Base-by-base conservation (phyloP, 2,797 vertebrate species). In the Megalops cyprinoides region DNA sequence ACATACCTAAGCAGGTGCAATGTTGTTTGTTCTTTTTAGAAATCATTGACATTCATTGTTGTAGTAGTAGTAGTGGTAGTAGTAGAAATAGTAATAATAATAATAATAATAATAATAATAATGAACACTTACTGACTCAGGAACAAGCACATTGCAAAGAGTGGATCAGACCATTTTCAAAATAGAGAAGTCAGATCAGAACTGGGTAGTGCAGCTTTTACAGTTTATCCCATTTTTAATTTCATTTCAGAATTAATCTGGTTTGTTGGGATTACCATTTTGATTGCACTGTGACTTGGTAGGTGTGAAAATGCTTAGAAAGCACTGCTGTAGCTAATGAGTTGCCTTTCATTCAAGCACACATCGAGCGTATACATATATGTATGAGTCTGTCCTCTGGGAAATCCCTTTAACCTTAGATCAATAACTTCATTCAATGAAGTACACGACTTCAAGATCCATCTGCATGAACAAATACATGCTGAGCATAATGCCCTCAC, bases 131-230 rank as follows among this genome's bases (percentile, higher is more conserved):
- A 77, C 58, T 44, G 46, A 60, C 62, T 25, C 62, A 42, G 42
- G 25, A 77, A 58, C 55, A 77, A 37, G 9, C 76, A 37, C 39
- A 37, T 56, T 77, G n/a, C 49, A 56, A 53, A 31, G 28, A 34
- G 31, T 31, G 74, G 51, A 31, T 76, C 25, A 76, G 4, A 23
- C n/a, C n/a, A n/a, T n/a, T n/a, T n/a, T n/a, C n/a, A n/a, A n/a
- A n/a, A n/a, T n/a, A n/a, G n/a, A n/a, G n/a, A n/a, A n/a, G n/a
- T n/a, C n/a, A n/a, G n/a, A n/a, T n/a, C n/a, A n/a, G n/a, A n/a
- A n/a, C n/a, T n/a, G n/a, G n/a, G n/a, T n/a, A n/a, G n/a, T 53
- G 51, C 15, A 18, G 14, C 15, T 15, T 53, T 15, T 53, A n/a
- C 15, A 14, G 15, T 53, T 18, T 53, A 53, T 53, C 3, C 18